phyloP scores from a whole-genome alignment of 1,140 invertebrate genomes.

The Hormaphis cornu region DNA sequence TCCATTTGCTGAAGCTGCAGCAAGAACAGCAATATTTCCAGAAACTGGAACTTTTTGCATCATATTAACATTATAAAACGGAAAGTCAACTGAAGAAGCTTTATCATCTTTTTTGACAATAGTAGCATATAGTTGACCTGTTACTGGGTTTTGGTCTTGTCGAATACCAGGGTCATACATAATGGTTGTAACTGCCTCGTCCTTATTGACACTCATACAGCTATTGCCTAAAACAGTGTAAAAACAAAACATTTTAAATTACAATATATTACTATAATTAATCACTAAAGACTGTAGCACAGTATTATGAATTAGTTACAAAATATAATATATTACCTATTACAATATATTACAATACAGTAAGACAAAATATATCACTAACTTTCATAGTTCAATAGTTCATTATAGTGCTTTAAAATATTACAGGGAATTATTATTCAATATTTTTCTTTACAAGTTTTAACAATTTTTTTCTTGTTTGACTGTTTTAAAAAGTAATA shows the following conservation, averaged over 20 bases:
- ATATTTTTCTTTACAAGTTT: too few species aligned
- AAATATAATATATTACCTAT: too few species aligned
- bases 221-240: slow-evolving; percentile 1
- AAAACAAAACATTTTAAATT: neutral
- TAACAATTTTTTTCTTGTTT: too few species aligned
- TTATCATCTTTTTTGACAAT: slow-evolving; percentile 37
- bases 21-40: slow-evolving; percentile 44
- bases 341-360: too few species aligned
- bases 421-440: too few species aligned
- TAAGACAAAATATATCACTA: too few species aligned
- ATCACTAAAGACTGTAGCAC: too few species aligned
- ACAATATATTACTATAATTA: too few species aligned
- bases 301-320: too few species aligned
- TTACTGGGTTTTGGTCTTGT: slow-evolving; percentile 24
- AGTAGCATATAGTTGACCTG: slow-evolving; percentile 13
- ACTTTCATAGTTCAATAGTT: too few species aligned
- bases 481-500: too few species aligned
- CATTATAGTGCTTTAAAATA: too few species aligned
- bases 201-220: slow-evolving; percentile 7
- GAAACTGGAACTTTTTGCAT: slow-evolving; percentile 44
- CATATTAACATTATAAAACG: slow-evolving; percentile 51
- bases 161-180: slow-evolving; percentile 27
- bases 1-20: slow-evolving; percentile 34
- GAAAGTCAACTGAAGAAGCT: slow-evolving; percentile 45
- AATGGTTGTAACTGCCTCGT: slow-evolving; percentile 10